Conservation (phyloP, 2,888 invertebrate genomes). For the Orthosia gothica region DNA sequence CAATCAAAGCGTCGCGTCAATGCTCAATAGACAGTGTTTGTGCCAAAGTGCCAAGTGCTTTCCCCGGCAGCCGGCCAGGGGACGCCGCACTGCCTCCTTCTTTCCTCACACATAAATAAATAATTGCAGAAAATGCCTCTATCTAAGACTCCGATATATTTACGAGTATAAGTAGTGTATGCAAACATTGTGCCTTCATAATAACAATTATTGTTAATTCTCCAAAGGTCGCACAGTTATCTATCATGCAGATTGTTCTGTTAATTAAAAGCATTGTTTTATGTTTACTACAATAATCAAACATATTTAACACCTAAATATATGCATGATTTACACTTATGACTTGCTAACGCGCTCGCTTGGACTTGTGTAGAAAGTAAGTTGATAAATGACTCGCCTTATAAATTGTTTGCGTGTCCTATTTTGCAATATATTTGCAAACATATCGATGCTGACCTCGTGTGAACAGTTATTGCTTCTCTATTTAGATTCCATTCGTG, state of each 20-base stretch:
- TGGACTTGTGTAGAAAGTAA: constrained; percentile 60
- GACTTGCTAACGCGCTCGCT: constrained; percentile 18
- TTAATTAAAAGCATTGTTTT: constrained; percentile 59
- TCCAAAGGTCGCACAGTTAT: constrained; percentile 61
- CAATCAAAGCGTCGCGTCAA: constrained; percentile 81
- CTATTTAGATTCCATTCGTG: constrained; percentile 84
- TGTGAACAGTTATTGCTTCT: constrained; percentile 87
- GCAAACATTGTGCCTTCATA: constrained; percentile 55
- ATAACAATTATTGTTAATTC: constrained; percentile 61
- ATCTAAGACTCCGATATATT: constrained; percentile 31
- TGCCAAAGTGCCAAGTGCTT: constrained; percentile 79
- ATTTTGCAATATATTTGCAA: constrained; percentile 83
- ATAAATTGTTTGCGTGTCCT: constrained; percentile 70
- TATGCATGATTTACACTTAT: constrained; percentile 28
- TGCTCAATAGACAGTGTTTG: constrained; percentile 72
- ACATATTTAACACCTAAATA: constrained; percentile 40
- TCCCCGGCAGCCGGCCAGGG: constrained; percentile 60
- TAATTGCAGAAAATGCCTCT: constrained; percentile 12
- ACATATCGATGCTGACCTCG: constrained; percentile 85
- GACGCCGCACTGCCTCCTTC: constrained; percentile 30
- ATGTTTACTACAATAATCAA: constrained; percentile 46
- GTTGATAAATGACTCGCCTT: constrained; percentile 62
- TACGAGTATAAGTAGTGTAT: constrained; percentile 46
- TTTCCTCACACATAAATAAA: constrained; percentile 42
- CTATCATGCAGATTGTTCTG: constrained; percentile 42